These are phyloP conservation scores for Rhaphigaster nebulosa DNA, from an alignment of 2,888 invertebrate genomes.

Conservation along the genomic window DNA sequence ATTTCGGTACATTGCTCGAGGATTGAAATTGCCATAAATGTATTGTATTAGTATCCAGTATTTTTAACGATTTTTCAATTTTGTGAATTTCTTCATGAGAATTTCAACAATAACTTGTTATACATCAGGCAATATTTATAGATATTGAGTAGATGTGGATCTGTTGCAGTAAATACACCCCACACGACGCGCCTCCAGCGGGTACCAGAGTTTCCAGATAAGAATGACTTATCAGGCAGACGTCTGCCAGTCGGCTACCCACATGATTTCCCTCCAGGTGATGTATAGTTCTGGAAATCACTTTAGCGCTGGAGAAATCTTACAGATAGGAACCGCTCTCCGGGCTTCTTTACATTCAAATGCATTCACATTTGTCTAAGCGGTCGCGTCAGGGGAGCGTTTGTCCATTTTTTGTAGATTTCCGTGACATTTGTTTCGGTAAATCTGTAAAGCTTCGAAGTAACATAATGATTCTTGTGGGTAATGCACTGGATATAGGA, in stretches of 20 bases:
- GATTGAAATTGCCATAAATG: no score
- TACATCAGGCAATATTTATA: no score
- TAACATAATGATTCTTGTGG: not conserved
- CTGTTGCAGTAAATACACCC: constrained; percentile 51
- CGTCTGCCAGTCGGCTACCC: constrained; percentile 33
- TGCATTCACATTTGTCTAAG: constrained; percentile 21
- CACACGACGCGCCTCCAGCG: constrained; percentile 40
- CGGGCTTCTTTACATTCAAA: not conserved
- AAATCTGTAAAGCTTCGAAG: not conserved
- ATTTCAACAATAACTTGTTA: not conserved
- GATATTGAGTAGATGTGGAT: not conserved
- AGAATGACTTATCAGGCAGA: constrained; percentile 31
- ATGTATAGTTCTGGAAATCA: constrained; percentile 44
- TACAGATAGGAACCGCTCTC: not conserved
- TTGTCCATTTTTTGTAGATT: not conserved
- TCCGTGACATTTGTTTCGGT: not conserved
- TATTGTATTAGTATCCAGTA: no score
- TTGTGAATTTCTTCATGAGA: not conserved
- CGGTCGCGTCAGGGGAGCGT: not conserved
- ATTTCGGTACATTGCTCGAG: no score
- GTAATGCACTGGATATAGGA: no score
- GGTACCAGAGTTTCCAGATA: constrained; percentile 26
- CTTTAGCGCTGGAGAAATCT: constrained; percentile 33
- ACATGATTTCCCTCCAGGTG: constrained; percentile 49
- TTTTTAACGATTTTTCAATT: no score